Base-by-base conservation (phyloP, 2,888 invertebrate genomes). In the Sycophila texana region DNA sequence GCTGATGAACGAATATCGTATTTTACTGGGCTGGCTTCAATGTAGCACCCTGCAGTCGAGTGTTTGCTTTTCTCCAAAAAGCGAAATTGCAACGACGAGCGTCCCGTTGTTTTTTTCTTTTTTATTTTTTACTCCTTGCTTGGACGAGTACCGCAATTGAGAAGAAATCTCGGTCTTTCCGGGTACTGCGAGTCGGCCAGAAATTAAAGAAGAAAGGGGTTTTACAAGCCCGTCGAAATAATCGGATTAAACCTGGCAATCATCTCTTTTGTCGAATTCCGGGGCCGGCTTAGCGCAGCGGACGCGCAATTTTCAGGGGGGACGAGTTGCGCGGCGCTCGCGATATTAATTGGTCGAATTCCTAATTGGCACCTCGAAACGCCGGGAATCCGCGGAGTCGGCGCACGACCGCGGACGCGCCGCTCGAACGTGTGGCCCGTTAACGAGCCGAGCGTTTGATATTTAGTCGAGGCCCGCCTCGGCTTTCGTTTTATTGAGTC, bases 361-460 rank as follows among this genome's bases (percentile, higher is more conserved):
- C 72, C 61, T 78, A 81, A 79, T 78, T 78, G 75, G 75, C 71
- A 81, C 72, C 68, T 81, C 68, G 26, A 1, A 71, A 71, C 67
- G 66, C 47, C 18, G n/a, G 39, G 63, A 61, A 53, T 53, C 12
- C 14, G 53, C 55, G 26, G 63, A 16, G n/a, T 39, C 39, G 39
- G 39, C 39, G 39, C 39, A 39, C 39, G 63, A 63, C 61, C 61
- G 61, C 61, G 61, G 39, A 26, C 39, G 63, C 39, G 58, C 51
- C 16, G 13, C 30, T 61, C 5, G 14, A 67, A 13, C 58, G 66
- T 53, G 57, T 72, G 71, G 63, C 61, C 61, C 39, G 83, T 87
- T 88, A 89, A 89, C 88, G 89, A 88, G 88, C 85, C 84, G 87
- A 86, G 86, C 87, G 86, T 87, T 88, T 88, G 88, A 88, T 89